Percentiles rank a stretch among this genome's conserved stretches.
Conservation (phyloP, 2,888 invertebrate species). For the Exocentrus adspersus region DNA sequence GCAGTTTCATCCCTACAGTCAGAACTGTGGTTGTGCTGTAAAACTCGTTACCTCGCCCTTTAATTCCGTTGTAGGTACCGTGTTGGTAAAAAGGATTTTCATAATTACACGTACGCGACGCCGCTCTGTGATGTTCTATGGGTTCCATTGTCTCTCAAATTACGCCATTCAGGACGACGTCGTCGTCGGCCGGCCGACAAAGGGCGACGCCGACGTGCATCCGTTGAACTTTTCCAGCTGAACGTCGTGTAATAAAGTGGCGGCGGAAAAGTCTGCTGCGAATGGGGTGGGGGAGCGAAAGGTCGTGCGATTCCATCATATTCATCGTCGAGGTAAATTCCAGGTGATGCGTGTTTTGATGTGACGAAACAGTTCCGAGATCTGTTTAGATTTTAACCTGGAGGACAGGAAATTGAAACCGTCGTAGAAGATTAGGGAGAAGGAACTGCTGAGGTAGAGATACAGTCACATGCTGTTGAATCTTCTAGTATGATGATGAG, state of each 20-base stretch:
- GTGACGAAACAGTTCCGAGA: too few species aligned
- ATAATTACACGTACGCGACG: background rate
- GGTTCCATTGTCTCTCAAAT: background rate
- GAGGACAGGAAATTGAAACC: too few species aligned
- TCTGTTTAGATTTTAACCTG: too few species aligned
- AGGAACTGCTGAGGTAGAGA: too few species aligned
- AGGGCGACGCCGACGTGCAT: background rate
- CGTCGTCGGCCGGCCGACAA: background rate
- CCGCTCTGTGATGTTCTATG: background rate
- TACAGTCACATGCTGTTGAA: too few species aligned
- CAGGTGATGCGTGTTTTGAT: background rate
- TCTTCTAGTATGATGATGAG: too few species aligned
- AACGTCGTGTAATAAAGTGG: constrained; percentile 5
- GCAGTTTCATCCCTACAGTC: too few species aligned
- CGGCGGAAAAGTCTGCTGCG: background rate
- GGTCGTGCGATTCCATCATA: background rate
- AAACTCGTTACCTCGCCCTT: too few species aligned
- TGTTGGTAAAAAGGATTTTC: too few species aligned
- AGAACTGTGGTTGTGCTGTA: too few species aligned
- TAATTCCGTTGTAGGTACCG: too few species aligned
- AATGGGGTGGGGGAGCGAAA: background rate
- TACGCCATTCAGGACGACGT: background rate
- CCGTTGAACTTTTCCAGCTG: constrained; percentile 1
- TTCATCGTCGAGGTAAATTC: constrained; percentile 3
- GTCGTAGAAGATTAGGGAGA: too few species aligned